Evolutionary conservation across 37 sponge, comb jelly and placozoan genomes (phyloP).

Genomic region (Agelas oroides): DNA sequence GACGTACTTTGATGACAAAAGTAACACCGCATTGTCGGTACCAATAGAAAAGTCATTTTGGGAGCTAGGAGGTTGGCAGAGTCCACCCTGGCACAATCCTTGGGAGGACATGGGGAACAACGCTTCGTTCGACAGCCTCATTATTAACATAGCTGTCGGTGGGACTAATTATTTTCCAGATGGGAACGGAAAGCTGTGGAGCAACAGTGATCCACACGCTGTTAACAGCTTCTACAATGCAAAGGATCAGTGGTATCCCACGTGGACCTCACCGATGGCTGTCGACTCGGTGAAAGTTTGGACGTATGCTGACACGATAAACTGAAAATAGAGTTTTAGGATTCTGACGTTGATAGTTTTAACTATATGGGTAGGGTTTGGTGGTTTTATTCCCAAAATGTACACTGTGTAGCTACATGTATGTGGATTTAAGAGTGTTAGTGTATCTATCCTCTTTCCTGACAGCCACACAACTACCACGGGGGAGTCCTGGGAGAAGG

Average conservation of each 20-base stretch:
- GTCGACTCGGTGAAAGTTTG: constrained; percentile 83
- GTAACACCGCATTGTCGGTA: constrained; percentile 57
- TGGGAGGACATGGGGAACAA: constrained; percentile 58
- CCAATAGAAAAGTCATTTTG: constrained; percentile 77
- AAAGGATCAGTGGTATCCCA: constrained; percentile 65
- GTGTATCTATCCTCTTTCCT: too few species aligned
- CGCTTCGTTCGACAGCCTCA: constrained; percentile 76
- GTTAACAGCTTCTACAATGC: constrained; percentile 67
- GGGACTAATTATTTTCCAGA: constrained; percentile 84
- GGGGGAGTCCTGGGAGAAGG: too few species aligned
- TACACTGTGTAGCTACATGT: too few species aligned
- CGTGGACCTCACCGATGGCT: constrained; percentile 70
- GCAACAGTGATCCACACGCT: constrained; percentile 52
- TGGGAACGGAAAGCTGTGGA: constrained; percentile 80
- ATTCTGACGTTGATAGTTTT: too few species aligned
- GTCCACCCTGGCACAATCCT: constrained; percentile 68
- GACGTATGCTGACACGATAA: not conserved
- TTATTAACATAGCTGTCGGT: constrained; percentile 76
- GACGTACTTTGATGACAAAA: constrained; percentile 72
- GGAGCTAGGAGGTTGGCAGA: constrained; percentile 61
- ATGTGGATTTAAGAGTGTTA: too few species aligned
- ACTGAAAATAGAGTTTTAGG: too few species aligned
- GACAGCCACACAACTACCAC: too few species aligned
- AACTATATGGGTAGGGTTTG: too few species aligned
- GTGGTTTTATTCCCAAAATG: too few species aligned